Evolutionary conservation across 2,113 vertebrate genomes (phyloP).

Genomic region (Saccopteryx bilineata): DNA sequence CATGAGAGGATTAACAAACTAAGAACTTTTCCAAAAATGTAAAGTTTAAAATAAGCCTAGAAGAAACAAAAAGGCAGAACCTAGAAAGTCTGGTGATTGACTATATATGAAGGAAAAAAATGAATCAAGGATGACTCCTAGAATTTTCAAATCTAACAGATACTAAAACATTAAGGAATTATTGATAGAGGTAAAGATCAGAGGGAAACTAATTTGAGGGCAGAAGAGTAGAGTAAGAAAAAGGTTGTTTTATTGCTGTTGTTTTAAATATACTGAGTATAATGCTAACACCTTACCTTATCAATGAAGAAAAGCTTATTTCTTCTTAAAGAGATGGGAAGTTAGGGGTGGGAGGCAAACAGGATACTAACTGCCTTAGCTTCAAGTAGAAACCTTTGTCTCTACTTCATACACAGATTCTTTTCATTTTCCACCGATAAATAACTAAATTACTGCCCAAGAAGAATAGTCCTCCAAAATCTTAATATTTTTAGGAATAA

Average conservation of each 20-base stretch:
- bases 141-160: constrained; percentile 3
- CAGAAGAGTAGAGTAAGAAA: not conserved
- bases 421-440: constrained; percentile 17
- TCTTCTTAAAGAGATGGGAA: not conserved
- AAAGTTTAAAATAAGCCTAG: not conserved
- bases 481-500: constrained; percentile 49
- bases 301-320: constrained; percentile 8
- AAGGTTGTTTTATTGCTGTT: not conserved
- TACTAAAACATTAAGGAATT: not conserved
- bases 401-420: not conserved
- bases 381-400: not conserved
- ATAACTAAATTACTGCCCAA: not conserved
- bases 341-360: not conserved
- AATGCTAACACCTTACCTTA: constrained; percentile 2
- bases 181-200: not conserved
- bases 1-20: not conserved
- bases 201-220: not conserved
- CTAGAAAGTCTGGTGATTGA: not conserved
- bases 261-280: not conserved
- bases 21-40: not conserved
- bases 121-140: not conserved
- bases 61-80: constrained; percentile 18
- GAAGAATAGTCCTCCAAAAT: not conserved
- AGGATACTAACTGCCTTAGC: not conserved
- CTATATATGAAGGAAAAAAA: not conserved